Base-by-base conservation (phyloP, 2,113 vertebrate genomes). In the Nymphicus hollandicus region DNA sequence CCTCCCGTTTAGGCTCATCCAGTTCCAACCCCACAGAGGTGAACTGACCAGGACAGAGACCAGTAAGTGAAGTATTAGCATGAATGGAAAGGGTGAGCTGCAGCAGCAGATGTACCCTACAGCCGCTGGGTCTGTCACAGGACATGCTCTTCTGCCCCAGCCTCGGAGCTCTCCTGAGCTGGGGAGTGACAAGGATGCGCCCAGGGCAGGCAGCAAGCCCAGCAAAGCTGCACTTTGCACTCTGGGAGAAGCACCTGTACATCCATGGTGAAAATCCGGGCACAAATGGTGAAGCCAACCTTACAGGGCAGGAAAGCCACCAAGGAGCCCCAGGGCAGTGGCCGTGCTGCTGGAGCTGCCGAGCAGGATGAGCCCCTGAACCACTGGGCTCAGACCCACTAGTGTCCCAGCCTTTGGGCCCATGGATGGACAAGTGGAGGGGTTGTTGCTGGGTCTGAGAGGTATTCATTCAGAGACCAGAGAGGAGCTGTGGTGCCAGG, bases 351-450 rank as follows among this genome's bases (percentile, higher is more conserved):
- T 29, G 72, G 60, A 31, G 71, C 61, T 1, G 5, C 50, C 0
- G 5, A 19, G 41, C 3, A 4, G 43, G 20, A 68, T 0, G 3
- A 66, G 18, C 0, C 55, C 41, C 10, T 0, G 5, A 19, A 11
- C 44, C 24, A 46, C 55, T 1, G 2, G 15, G 37, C 56, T 60
- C 33, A 10, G 52, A 39, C 37, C 16, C 0, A 0, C 17, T 6
- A 1, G 0, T 23, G 49, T 11, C 71, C 6, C 1, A 0, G 14
- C 1, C 4, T 35, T n/a, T 15, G 20, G 49, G 33, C 46, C 44
- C 11, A 6, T 15, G n/a, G 27, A 7, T 0, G 13, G 64, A 28
- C 4, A 5, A 47, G 15, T 11, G 11, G 44, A 53, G 0, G 0
- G 25, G 80, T 17, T 70, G 64, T 84, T 0, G 1, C 61, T 2